A percentile compares a stretch with the other conserved stretches of the same genome.
Evolutionary conservation across 1,140 invertebrate species (phyloP).

Genomic region (Acyrthosiphon pisum): DNA sequence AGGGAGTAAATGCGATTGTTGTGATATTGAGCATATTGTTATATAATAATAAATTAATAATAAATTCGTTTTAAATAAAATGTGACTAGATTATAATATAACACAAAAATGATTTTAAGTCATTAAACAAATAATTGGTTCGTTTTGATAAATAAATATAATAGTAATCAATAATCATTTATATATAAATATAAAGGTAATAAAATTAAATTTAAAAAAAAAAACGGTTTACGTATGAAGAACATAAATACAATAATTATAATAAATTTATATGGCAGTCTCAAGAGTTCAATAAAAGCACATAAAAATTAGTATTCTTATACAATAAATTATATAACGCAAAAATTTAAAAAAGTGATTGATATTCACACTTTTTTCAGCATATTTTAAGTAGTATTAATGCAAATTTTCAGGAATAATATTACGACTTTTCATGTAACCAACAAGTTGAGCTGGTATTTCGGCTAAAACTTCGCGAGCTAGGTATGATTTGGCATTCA

Average conservation of each 20-base stretch:
- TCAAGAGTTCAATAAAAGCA: constrained; percentile 39
- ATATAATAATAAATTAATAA: neutral
- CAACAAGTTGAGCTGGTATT: constrained; percentile 69
- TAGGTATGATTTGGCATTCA: constrained; percentile 63
- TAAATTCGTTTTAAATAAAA: constrained; percentile 27
- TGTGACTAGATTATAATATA: constrained; percentile 15
- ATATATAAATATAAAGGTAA: neutral
- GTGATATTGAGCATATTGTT: constrained; percentile 17
- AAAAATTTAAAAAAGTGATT: constrained; percentile 12
- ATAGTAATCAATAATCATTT: neutral
- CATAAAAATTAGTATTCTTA: constrained; percentile 29
- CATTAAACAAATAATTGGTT: neutral
- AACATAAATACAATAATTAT: neutral
- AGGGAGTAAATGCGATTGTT: constrained; percentile 11
- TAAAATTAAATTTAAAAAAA: neutral
- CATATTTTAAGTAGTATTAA: neutral
- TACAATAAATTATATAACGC: neutral
- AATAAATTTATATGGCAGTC: constrained; percentile 5
- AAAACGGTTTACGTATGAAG: neutral
- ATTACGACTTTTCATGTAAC: constrained; percentile 68
- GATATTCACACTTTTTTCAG: neutral
- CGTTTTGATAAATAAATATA: neutral
- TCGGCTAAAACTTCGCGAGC: constrained; percentile 72
- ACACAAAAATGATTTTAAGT: neutral
- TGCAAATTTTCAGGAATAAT: constrained; percentile 64